These are phyloP conservation scores for Tyrannus savana DNA, from an alignment of 2,113 vertebrate genomes.

Conservation along the genomic window DNA sequence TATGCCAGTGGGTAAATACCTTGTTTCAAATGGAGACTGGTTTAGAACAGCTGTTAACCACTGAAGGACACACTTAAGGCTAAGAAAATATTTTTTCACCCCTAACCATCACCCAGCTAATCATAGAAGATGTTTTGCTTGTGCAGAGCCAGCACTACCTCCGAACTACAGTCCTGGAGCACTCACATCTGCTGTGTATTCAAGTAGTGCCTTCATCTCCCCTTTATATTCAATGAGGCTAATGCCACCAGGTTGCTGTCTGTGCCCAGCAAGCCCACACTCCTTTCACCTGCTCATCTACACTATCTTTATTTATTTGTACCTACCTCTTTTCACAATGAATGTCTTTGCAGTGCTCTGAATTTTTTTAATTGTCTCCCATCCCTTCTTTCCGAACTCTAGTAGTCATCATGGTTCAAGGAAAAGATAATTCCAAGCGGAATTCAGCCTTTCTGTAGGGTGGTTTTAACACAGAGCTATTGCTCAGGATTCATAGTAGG, in stretches of 20 bases:
- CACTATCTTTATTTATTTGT: background rate
- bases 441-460: background rate
- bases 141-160: background rate
- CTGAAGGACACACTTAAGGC: background rate
- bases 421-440: background rate
- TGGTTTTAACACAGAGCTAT: background rate
- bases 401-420: background rate
- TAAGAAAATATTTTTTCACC: background rate
- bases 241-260: background rate
- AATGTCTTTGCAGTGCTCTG: background rate
- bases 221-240: accelerated
- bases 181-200: background rate
- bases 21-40: background rate
- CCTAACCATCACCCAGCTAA: background rate
- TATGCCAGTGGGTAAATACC: background rate
- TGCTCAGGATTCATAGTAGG: background rate
- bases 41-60: background rate
- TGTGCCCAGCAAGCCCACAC: background rate
- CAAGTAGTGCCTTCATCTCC: conserved; percentile 40
- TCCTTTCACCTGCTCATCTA: background rate
- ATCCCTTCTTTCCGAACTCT: accelerated
- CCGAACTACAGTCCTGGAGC: background rate
- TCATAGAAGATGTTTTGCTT: background rate
- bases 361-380: background rate
- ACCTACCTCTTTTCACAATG: background rate